phyloP scores from a whole-genome alignment of 2,113 vertebrate species.

The Rhinolophus ferrumequinum region DNA sequence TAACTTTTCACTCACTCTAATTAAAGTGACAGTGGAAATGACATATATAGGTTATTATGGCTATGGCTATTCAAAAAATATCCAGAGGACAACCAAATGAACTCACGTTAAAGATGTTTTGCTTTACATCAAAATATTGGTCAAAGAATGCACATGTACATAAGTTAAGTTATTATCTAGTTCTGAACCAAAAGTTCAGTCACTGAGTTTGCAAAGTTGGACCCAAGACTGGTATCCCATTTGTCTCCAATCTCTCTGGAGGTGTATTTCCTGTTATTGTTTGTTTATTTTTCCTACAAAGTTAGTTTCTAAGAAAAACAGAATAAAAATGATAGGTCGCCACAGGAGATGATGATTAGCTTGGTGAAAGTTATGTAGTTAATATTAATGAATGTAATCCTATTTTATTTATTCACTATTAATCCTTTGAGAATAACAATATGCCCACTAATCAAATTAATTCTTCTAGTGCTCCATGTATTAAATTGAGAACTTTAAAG shows the following conservation, averaged over 20 bases:
- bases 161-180: background rate
- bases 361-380: background rate
- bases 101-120: background rate
- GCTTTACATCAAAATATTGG: background rate
- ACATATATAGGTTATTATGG: background rate
- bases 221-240: background rate
- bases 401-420: constrained; percentile 19
- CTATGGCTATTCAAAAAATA: background rate
- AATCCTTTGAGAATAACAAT: background rate
- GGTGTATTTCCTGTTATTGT: background rate
- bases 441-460: constrained; percentile 1
- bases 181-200: background rate
- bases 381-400: background rate
- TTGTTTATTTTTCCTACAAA: background rate
- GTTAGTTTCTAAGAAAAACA: constrained; percentile 1
- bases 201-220: background rate
- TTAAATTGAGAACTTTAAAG: constrained; percentile 3
- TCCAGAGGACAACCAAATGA: background rate
- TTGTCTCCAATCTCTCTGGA: background rate
- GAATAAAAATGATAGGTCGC: background rate
- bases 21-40: background rate
- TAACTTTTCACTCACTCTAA: background rate
- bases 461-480: background rate
- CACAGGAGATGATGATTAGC: background rate
- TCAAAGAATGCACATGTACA: background rate